phyloP scores from a whole-genome alignment of 1,140 invertebrate species.

The Pseudomyrmex gracilis region DNA sequence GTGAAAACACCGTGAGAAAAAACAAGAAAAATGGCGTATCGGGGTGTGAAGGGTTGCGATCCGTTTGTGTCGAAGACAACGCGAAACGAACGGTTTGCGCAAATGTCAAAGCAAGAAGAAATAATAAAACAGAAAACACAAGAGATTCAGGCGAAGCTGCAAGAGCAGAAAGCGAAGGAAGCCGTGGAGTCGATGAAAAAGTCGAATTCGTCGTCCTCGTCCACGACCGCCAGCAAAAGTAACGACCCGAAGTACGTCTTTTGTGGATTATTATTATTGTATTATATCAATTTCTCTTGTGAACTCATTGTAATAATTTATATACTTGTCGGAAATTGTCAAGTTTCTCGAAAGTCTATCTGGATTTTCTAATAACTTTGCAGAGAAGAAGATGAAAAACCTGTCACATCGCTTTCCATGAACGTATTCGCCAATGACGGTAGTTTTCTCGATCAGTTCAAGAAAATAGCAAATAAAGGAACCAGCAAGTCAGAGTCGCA shows the following conservation, averaged over 20 bases:
- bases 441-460: conserved; percentile 92
- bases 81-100: conserved; percentile 88
- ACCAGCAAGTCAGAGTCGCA: conserved; percentile 57
- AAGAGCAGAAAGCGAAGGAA: conserved; percentile 87
- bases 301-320: neutral
- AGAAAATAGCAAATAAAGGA: conserved; percentile 87
- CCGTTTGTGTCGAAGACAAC: conserved; percentile 87
- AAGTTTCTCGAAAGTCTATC: neutral
- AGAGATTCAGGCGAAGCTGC: conserved; percentile 89
- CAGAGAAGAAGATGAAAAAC: conserved; percentile 83
- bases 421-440: conserved; percentile 93
- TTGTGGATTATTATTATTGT: neutral
- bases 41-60: conserved; percentile 84
- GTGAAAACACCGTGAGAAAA: no score
- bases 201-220: conserved; percentile 71
- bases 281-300: neutral
- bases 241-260: conserved; percentile 77
- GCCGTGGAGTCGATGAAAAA: conserved; percentile 86
- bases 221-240: conserved; percentile 72
- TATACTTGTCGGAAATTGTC: neutral
- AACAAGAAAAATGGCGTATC: conserved; percentile 84
- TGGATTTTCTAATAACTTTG: neutral
- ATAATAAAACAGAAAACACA: conserved; percentile 92
- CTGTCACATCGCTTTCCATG: conserved; percentile 73
- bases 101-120: conserved; percentile 93